Evolutionary conservation across 2,888 invertebrate species (phyloP), one percentile per base, ranked within the genome.

Genomic region (Tetragonula carbonaria): DNA sequence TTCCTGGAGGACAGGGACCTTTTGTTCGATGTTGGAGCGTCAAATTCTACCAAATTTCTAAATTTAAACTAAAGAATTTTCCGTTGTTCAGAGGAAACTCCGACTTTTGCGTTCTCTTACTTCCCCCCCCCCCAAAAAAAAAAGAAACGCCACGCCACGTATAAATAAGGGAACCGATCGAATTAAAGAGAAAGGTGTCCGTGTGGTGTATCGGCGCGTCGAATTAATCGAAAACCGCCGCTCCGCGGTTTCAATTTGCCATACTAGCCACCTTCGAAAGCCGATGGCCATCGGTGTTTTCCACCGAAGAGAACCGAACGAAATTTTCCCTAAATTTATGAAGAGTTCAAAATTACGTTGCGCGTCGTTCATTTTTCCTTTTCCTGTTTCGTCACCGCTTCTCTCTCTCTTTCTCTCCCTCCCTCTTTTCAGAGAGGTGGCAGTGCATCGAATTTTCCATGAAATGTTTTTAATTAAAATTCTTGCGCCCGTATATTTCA

Each of bases 211-310:
- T 76, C 23, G 51, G 57, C 18, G 50, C 53, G 76, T 28, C 28
- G 28, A 80, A 85, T 80, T 78, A 85, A 85, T 85, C 62, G 85
- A n/a, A 78, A 80, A 80, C 72, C 85, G 18, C 59, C 23, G n/a
- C 18, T 14, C 57, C 45, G 67, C 33, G 72, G 75, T 75, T 80
- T 57, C 62, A 73, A 78, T 80, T 59, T 53, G 57, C 66, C n/a
- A 66, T 18, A 50, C 45, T 1, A n/a, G 57, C 50, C 82, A 68
- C 65, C 57, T 77, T 71, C 28, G 21, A 76, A 65, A 50, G 23
- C 50, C 53, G 33, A 53, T 45, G 21, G 28, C 65, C 23, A 53
- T 16, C 33, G 66, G 13, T 53, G 18, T 33, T 55, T 55, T 50
- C 63, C 78, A 57, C 57, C 38, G 38, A 38, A 28, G 63, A 62